phyloP scores from a whole-genome alignment of 2,113 vertebrate species.

The Lophura nycthemera region DNA sequence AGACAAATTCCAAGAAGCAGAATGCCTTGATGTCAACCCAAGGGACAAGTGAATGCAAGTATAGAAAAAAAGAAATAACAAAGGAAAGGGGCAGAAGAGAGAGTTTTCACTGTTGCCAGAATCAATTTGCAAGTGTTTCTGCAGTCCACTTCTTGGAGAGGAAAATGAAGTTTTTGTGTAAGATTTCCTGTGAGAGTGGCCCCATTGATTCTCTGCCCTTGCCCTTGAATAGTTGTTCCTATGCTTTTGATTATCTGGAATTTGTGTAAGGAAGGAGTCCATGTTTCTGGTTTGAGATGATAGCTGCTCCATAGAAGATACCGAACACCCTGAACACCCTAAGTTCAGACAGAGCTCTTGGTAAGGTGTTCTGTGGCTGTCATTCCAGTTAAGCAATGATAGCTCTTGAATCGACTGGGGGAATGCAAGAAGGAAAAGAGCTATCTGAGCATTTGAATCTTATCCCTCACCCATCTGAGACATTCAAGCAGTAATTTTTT shows the following conservation, averaged over 20 bases:
- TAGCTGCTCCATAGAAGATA: background rate
- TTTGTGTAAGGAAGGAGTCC: background rate
- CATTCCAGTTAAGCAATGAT: background rate
- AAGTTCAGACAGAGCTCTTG: background rate
- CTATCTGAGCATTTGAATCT: background rate
- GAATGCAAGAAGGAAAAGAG: background rate
- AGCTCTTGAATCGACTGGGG: background rate
- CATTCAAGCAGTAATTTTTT: background rate
- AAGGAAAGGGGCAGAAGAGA: background rate
- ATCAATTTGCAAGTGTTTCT: background rate
- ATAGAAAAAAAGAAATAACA: slow-evolving; percentile 46
- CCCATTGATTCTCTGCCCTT: background rate
- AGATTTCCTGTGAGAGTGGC: background rate
- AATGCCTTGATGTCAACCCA: slow-evolving; percentile 36
- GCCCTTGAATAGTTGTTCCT: background rate
- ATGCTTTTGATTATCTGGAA: background rate
- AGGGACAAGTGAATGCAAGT: slow-evolving; percentile 3
- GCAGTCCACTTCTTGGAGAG: background rate
- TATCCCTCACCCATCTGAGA: background rate
- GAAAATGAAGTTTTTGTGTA: background rate
- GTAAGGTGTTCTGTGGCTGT: background rate
- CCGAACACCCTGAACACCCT: background rate
- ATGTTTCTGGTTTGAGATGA: background rate
- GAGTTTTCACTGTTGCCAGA: background rate
- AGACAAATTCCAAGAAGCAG: slow-evolving; percentile 20